A percentile compares a stretch with the other conserved stretches of the same genome.
Conservation (phyloP, 1,140 invertebrate genomes). For the Micrasema minimum region DNA sequence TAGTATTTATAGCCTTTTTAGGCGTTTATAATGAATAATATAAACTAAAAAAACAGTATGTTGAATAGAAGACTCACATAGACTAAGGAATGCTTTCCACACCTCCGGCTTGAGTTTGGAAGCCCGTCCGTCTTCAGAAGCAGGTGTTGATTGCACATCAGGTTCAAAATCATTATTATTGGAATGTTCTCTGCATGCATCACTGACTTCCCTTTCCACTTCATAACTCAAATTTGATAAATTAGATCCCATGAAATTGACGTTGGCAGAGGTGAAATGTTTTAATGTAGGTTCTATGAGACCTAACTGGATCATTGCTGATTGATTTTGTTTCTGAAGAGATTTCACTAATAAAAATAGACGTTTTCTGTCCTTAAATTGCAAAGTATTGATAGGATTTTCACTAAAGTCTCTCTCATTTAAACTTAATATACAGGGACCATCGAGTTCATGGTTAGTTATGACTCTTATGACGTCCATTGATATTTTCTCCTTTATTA, state of each 20-base stretch:
- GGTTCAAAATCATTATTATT: slow-evolving; percentile 56
- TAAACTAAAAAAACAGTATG: background rate
- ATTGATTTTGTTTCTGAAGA: slow-evolving; percentile 62
- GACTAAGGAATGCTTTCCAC: slow-evolving; percentile 66
- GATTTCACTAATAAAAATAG: slow-evolving; percentile 63
- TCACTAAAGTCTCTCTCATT: slow-evolving; percentile 65
- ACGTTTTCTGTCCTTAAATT: slow-evolving; percentile 62
- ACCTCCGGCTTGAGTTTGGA: slow-evolving; percentile 65
- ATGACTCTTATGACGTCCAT: slow-evolving; percentile 57
- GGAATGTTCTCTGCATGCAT: slow-evolving; percentile 32
- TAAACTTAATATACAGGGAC: slow-evolving; percentile 62
- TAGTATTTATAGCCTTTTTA: too few species aligned
- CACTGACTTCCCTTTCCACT: slow-evolving; percentile 57
- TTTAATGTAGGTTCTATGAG: slow-evolving; percentile 47
- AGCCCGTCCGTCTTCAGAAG: slow-evolving; percentile 60
- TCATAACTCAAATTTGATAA: slow-evolving; percentile 65
- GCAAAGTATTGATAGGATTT: slow-evolving; percentile 60
- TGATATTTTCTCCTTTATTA: slow-evolving; percentile 65
- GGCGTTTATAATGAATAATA: too few species aligned
- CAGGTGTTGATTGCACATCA: slow-evolving; percentile 57
- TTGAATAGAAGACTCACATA: slow-evolving; percentile 57
- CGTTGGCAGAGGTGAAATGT: slow-evolving; percentile 58
- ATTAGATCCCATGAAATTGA: slow-evolving; percentile 64
- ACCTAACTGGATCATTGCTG: slow-evolving; percentile 62
- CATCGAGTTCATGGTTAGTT: slow-evolving; percentile 62